Conservation (phyloP, 2,797 vertebrate species). For the Numenius phaeopus region DNA sequence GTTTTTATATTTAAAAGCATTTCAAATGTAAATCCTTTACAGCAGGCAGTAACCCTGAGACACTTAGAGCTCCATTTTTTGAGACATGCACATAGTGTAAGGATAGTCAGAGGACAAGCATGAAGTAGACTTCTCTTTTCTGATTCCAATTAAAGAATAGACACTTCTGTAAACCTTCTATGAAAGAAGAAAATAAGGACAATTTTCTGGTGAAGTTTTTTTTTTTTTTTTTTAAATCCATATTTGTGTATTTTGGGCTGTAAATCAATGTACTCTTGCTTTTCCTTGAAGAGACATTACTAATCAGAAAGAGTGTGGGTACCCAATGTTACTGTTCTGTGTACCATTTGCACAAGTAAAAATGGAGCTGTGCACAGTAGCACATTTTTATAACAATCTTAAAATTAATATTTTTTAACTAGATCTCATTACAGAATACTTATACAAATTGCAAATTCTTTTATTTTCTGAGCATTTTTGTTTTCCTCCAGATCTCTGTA, state of each 20-base stretch:
- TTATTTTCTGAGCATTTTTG: background rate
- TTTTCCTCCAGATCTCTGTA: background rate
- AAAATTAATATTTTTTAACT: background rate
- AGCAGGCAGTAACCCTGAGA: background rate
- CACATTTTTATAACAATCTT: background rate
- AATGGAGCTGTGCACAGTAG: background rate
- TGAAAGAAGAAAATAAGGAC: background rate
- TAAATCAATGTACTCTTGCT: background rate
- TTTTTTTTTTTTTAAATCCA: background rate
- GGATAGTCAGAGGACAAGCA: background rate
- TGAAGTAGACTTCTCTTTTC: background rate
- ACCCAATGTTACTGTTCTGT: background rate
- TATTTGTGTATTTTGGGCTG: background rate
- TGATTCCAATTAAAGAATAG: background rate
- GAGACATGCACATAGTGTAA: background rate
- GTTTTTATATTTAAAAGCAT: background rate
- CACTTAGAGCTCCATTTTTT: background rate
- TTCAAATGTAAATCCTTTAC: background rate
- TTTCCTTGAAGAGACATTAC: background rate
- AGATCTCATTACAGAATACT: background rate
- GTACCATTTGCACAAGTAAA: background rate
- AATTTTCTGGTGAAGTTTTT: background rate
- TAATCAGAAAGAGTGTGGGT: background rate
- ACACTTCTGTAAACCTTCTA: background rate
- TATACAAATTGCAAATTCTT: background rate